Conservation (phyloP, 2,888 invertebrate species). For the Aelia acuminata region DNA sequence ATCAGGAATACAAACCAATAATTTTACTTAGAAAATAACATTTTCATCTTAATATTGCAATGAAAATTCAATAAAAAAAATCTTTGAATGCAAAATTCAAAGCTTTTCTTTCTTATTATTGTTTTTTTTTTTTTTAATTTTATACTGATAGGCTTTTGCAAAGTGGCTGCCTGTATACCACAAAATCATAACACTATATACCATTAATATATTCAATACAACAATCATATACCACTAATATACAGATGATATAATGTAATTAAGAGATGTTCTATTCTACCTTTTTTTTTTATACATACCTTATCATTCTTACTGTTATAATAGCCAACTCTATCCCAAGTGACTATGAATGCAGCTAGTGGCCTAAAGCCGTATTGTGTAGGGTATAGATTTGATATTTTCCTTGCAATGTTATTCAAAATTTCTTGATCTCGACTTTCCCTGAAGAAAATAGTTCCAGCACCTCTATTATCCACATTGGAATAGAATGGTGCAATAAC, state of each 20-base stretch:
- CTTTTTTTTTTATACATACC: slow-evolving; percentile 68
- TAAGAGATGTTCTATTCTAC: not conserved
- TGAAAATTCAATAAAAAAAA: too few species aligned
- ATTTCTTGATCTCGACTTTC: slow-evolving; percentile 68
- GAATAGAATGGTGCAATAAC: slow-evolving; percentile 92
- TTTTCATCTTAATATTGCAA: too few species aligned
- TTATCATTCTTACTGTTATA: slow-evolving; percentile 78
- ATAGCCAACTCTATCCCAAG: slow-evolving; percentile 92
- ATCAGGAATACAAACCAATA: too few species aligned
- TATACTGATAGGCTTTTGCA: too few species aligned
- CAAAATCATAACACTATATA: too few species aligned
- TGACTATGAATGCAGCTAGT: slow-evolving; percentile 84
- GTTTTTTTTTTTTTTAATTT: too few species aligned
- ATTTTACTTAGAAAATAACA: too few species aligned
- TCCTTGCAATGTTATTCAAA: slow-evolving; percentile 74
- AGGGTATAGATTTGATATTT: slow-evolving; percentile 70
- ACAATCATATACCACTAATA: not conserved
- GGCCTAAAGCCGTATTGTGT: slow-evolving; percentile 76
- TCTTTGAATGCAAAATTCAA: too few species aligned
- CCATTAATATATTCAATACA: too few species aligned
- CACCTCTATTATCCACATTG: slow-evolving; percentile 86
- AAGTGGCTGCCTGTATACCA: too few species aligned
- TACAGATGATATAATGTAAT: not conserved
- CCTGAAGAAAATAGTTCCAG: slow-evolving; percentile 77
- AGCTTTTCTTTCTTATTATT: too few species aligned